phyloP scores from a whole-genome alignment of 2,888 invertebrate genomes.

The Agrotis ipsilon region DNA sequence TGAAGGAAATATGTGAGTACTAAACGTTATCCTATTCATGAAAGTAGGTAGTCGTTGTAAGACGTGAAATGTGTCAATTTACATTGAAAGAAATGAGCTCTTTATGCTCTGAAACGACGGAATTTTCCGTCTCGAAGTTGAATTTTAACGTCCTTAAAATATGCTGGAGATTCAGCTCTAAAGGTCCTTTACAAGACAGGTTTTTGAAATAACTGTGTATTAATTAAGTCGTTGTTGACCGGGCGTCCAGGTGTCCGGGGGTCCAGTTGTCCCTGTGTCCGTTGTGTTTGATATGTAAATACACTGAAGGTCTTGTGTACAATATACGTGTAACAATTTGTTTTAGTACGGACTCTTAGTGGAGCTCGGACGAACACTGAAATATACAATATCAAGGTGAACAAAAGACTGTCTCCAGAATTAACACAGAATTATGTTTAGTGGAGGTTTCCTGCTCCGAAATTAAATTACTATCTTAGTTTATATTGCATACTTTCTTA shows the following conservation, averaged over 20 bases:
- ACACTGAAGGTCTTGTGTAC: conserved; percentile 30
- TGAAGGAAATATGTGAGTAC: conserved; percentile 46
- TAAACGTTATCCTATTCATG: conserved; percentile 52
- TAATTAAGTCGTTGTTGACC: conserved; percentile 5
- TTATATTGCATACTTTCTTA: no score
- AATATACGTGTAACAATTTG: conserved; percentile 36
- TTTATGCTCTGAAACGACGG: conserved; percentile 29
- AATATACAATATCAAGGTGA: not conserved
- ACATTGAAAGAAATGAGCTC: conserved; percentile 34
- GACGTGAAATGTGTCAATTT: conserved; percentile 42
- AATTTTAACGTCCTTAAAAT: conserved; percentile 38
- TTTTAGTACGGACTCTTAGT: conserved; percentile 27
- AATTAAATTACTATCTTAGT: no score
- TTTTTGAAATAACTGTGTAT: conserved; percentile 9
- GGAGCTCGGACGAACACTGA: not conserved
- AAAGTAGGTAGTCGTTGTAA: conserved; percentile 12
- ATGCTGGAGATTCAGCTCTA: conserved; percentile 3
- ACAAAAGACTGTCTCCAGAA: not conserved
- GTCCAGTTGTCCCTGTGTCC: conserved; percentile 10
- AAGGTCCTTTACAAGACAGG: conserved; percentile 8
- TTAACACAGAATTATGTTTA: no score
- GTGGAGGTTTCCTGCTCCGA: no score
- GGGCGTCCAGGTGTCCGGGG: conserved; percentile 5
- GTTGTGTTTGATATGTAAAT: conserved; percentile 49
- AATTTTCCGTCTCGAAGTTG: conserved; percentile 11